These are phyloP conservation scores for Pocillopora verrucosa DNA, from an alignment of 64 coral and sea anemone species.

Conservation along the genomic window DNA sequence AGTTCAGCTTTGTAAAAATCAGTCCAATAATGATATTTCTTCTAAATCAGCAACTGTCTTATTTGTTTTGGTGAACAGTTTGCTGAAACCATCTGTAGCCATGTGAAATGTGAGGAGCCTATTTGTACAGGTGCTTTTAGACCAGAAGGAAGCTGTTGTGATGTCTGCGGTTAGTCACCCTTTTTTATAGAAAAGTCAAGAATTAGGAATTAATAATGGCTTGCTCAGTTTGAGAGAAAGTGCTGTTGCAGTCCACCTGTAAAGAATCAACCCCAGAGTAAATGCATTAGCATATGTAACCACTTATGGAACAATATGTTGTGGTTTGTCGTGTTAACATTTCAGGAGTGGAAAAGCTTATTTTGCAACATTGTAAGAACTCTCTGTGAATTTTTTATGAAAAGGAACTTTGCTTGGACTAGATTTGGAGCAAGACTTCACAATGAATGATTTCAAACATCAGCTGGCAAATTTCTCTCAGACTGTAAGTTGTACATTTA, in stretches of 20 bases:
- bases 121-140: slow-evolving; percentile 1
- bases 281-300: no score
- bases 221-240: no score
- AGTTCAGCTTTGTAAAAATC: no score
- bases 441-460: slow-evolving; percentile 8
- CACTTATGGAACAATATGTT: no score
- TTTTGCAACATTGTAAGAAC: no score
- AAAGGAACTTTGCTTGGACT: slow-evolving; percentile 19
- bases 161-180: not conserved
- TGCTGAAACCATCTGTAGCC: slow-evolving; percentile 13
- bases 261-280: no score
- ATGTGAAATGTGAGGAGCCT: slow-evolving; percentile 3
- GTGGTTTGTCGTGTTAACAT: no score
- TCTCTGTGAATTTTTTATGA: not conserved
- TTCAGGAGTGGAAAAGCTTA: no score
- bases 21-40: no score
- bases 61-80: not conserved
- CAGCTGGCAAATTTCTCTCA: not conserved
- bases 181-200: not conserved
- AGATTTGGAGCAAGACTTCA: not conserved
- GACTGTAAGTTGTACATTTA: not conserved
- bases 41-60: not conserved
- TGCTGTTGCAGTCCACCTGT: no score
- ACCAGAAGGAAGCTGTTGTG: slow-evolving; percentile 42
- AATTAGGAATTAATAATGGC: not conserved